phyloP scores from a whole-genome alignment of 2,113 vertebrate species.

The Anolis carolinensis region DNA sequence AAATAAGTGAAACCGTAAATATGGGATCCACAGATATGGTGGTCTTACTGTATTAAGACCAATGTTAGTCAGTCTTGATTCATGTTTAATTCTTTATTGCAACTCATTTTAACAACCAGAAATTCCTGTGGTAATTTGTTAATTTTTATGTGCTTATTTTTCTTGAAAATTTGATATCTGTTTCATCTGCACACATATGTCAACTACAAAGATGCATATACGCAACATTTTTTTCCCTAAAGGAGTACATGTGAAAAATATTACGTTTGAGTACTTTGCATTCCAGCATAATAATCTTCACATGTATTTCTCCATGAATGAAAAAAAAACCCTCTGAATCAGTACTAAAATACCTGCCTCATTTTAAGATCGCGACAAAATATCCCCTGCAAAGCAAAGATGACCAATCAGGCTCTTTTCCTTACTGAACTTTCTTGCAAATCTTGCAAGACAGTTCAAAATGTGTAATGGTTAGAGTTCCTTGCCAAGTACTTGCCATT shows the following conservation, averaged over 20 bases:
- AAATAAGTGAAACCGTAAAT: too few species aligned
- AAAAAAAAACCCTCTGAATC: neutral
- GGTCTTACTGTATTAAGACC: too few species aligned
- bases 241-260: conserved; percentile 27
- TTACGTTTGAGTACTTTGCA: conserved; percentile 16
- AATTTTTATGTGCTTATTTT: neutral
- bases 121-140: neutral
- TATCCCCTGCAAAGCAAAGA: conserved; percentile 16
- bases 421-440: conserved; percentile 49
- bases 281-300: conserved; percentile 34
- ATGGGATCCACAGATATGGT: too few species aligned
- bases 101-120: neutral
- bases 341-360: conserved; percentile 9
- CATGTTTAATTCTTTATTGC: neutral
- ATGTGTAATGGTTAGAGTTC: conserved; percentile 60
- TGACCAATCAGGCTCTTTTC: conserved; percentile 2
- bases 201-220: neutral
- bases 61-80: neutral
- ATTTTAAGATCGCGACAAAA: conserved; percentile 7
- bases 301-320: conserved; percentile 21
- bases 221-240: neutral
- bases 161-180: neutral
- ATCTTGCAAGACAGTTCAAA: conserved; percentile 56
- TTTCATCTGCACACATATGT: neutral
- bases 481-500: conserved; percentile 64